phyloP scores from a whole-genome alignment of 1,140 invertebrate species.

The Brachionus asplanchnoidis region DNA sequence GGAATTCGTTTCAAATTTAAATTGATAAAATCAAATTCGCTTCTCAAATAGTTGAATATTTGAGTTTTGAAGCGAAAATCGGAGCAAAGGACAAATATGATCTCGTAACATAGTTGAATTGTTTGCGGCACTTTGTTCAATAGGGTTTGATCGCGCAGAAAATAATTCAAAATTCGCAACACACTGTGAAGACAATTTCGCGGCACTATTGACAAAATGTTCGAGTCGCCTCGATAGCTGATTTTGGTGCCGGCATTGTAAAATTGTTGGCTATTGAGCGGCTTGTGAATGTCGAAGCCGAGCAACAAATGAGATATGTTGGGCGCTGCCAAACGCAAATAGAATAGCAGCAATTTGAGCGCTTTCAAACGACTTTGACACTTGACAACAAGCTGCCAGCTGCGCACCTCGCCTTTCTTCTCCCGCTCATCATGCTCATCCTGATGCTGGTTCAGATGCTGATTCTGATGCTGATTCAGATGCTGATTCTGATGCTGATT shows the following conservation, averaged over 20 bases:
- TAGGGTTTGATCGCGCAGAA: background rate
- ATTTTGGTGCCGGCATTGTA: conserved; percentile 19
- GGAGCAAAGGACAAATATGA: background rate
- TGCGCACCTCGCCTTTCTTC: too few relatives aligned
- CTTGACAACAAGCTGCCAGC: too few relatives aligned
- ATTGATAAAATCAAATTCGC: conserved; percentile 15
- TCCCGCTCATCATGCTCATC: too few relatives aligned
- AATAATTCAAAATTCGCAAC: background rate
- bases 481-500: too few relatives aligned
- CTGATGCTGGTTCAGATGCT: too few relatives aligned
- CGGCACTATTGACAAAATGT: conserved; percentile 32
- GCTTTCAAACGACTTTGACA: background rate
- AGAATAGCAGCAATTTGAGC: conserved; percentile 69
- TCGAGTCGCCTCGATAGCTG: background rate
- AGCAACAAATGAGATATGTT: conserved; percentile 83
- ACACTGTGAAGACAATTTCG: conserved; percentile 27
- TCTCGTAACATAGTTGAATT: background rate
- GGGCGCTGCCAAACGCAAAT: conserved; percentile 68
- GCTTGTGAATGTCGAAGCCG: conserved; percentile 60
- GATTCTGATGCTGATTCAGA: too few relatives aligned
- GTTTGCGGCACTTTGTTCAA: conserved; percentile 5
- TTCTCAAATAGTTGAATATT: conserved; percentile 12
- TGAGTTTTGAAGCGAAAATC: background rate
- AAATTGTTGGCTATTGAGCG: conserved; percentile 12
- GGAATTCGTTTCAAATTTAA: conserved; percentile 4